Conservation (phyloP, 1,140 invertebrate species). For the Acyrthosiphon pisum region DNA sequence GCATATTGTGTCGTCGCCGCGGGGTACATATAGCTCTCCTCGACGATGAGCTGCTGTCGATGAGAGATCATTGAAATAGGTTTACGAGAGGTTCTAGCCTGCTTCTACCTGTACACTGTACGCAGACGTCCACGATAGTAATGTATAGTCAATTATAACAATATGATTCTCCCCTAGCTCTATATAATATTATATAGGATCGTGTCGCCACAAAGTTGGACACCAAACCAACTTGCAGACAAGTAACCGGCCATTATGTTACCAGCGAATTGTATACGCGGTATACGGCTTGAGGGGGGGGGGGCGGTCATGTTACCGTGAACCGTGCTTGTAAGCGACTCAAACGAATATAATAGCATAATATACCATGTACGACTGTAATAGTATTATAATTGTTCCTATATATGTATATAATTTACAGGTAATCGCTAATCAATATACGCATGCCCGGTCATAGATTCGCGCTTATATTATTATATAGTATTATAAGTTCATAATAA, state of each 20-base stretch:
- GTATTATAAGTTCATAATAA: too few species aligned
- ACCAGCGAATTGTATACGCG: background rate
- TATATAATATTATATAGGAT: background rate
- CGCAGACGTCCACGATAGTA: background rate
- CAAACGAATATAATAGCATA: background rate
- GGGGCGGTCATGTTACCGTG: too few species aligned
- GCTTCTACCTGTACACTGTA: background rate
- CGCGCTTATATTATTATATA: background rate
- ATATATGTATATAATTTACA: background rate
- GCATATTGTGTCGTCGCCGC: background rate
- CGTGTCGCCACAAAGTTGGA: background rate
- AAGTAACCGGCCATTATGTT: background rate
- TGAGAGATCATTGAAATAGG: background rate
- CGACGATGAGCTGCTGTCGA: background rate
- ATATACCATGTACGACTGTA: too few species aligned
- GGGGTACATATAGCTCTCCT: background rate
- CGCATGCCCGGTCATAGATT: too few species aligned
- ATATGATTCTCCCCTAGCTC: background rate
- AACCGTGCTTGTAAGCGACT: background rate
- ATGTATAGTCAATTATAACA: background rate
- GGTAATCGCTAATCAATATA: too few species aligned
- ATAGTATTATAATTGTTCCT: background rate
- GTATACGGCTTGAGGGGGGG: background rate
- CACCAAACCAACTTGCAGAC: background rate
- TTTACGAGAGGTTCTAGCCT: background rate